Evolutionary conservation across 2,888 invertebrate species (phyloP), one percentile per base, ranked within the genome.

Genomic region (Acanthosepion pharaonis): DNA sequence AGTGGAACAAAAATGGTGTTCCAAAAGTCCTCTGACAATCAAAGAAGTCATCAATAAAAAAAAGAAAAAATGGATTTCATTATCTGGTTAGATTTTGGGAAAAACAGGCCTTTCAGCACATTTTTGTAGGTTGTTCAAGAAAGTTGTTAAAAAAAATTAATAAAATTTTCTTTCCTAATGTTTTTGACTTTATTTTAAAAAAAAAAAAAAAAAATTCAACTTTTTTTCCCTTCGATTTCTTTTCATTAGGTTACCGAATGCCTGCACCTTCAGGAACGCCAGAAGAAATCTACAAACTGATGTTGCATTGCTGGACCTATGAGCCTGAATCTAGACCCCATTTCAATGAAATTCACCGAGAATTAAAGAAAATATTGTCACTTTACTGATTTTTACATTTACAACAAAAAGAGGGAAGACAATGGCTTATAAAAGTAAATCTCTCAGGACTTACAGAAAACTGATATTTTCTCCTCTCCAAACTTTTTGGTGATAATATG

Each of bases 261-360:
- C 99, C 99, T 94, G 98, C 99, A 0, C 99, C 99, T 0, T 98
- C 99, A 95, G 98, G 98, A 94, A 99, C 99, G 91, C 98, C 99
- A 0, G 98, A 98, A 94, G 98, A 99, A 97, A 98, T 99, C 97
- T 99, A 99, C 97, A 98, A 98, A 95, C 98, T 99, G 95, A 99
- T 99, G 99, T 97, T 99, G 95, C 98, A 98, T 95, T 99, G 99
- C 97, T 99, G 99, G 99, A 98, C 99, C 97, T 99, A 99, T 97
- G 98, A 99, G 97, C 98, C 99, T 6, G 99, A 99, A 95, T 98
- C 98, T 96, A 98, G 99, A 96, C 99, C 99, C 91, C 99, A 99
- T 97, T 99, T 99, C 97, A 98, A 98, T 97, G 98, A 99, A 97
- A 98, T 99, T 64, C 95, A 96, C 95, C 95, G 95, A 64, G 95